Evolutionary conservation across 2,888 invertebrate genomes (phyloP).

Genomic region (Lymantria monacha): DNA sequence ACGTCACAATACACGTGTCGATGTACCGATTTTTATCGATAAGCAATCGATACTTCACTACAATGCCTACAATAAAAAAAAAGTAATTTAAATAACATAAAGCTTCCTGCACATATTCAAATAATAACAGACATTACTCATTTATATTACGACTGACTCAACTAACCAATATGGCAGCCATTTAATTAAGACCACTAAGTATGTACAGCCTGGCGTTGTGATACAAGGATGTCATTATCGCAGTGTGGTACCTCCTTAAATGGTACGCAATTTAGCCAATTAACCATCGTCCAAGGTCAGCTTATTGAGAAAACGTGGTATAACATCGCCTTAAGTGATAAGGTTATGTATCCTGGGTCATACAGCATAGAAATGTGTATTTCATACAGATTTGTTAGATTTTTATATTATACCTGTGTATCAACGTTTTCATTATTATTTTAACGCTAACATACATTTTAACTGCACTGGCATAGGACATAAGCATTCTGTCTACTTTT

Average conservation of each 20-base stretch:
- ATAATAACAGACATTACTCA: conserved; percentile 36
- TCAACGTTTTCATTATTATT: too few species aligned
- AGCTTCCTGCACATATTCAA: conserved; percentile 40
- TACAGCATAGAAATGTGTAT: conserved; percentile 1
- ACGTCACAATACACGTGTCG: not conserved
- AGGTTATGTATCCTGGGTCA: conserved; percentile 7
- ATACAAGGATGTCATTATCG: conserved; percentile 68
- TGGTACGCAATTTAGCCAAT: conserved; percentile 71
- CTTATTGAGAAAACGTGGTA: conserved; percentile 59
- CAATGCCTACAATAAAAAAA: conserved; percentile 27
- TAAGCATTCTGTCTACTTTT: too few species aligned
- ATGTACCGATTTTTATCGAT: conserved; percentile 1
- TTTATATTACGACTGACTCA: conserved; percentile 29
- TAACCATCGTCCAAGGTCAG: conserved; percentile 51
- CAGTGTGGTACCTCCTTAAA: conserved; percentile 57
- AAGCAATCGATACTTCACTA: conserved; percentile 9
- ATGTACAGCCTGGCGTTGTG: conserved; percentile 42
- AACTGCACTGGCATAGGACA: too few species aligned
- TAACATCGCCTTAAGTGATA: conserved; percentile 29
- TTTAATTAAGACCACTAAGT: conserved; percentile 56
- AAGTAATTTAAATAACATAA: conserved; percentile 33
- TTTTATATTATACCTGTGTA: not conserved
- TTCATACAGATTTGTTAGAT: not conserved
- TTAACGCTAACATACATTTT: too few species aligned
- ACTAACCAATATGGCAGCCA: conserved; percentile 35